phyloP scores from a whole-genome alignment of 1,140 invertebrate species.

The Periplaneta americana region DNA sequence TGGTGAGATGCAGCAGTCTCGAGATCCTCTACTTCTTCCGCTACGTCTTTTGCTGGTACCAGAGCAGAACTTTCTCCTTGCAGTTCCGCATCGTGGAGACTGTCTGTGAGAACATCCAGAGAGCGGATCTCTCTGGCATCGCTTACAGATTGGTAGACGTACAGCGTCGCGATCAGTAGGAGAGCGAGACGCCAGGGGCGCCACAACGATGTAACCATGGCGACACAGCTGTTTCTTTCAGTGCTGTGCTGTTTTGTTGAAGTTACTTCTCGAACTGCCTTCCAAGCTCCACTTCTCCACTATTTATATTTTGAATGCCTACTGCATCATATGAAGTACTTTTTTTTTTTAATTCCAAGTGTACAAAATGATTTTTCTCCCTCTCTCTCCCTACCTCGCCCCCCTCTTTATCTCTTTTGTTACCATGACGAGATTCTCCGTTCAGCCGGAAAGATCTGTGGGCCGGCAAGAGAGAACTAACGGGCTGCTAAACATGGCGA shows the following conservation, averaged over 20 bases:
- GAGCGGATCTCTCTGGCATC: not conserved
- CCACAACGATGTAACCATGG: not conserved
- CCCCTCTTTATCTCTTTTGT: not conserved
- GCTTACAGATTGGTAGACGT: not conserved
- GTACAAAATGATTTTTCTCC: not conserved
- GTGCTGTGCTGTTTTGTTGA: not conserved
- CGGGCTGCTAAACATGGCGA: not conserved
- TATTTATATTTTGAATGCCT: slow-evolving; percentile 10
- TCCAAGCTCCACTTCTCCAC: not conserved
- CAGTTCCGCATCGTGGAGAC: not conserved
- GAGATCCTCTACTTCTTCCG: not conserved
- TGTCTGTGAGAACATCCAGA: not conserved
- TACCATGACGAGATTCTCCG: not conserved
- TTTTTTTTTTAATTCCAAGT: no score
- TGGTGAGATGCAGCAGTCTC: slow-evolving; percentile 18
- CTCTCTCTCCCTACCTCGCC: not conserved
- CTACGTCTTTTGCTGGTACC: not conserved
- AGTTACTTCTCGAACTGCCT: not conserved
- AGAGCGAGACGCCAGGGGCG: slow-evolving; percentile 1
- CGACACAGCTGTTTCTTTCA: no score
- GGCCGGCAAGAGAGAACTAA: not conserved
- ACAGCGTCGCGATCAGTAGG: not conserved
- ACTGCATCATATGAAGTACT: not conserved
- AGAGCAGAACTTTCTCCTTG: not conserved
- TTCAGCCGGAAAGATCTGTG: not conserved